These are phyloP conservation scores for Chaetodon auriga DNA, from an alignment of 2,113 vertebrate genomes.

Conservation along the genomic window DNA sequence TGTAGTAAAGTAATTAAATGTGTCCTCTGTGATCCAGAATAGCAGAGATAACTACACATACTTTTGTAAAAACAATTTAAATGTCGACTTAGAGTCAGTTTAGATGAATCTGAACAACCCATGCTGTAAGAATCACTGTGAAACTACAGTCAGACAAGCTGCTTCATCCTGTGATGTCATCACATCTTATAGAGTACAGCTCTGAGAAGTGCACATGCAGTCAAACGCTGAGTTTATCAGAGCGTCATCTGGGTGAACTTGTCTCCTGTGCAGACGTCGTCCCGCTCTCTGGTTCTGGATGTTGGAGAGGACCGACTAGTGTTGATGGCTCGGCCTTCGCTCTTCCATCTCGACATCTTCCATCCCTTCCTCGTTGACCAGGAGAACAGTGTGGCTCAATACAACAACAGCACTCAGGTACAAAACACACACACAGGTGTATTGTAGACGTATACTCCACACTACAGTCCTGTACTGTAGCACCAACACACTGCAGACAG, in stretches of 20 bases:
- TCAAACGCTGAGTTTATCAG: not conserved
- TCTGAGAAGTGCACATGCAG: not conserved
- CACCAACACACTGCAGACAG: not conserved
- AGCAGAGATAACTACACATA: too few relatives aligned
- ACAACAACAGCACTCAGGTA: constrained; percentile 87
- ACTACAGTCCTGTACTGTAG: not conserved
- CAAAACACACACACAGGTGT: not conserved
- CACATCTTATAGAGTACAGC: not conserved
- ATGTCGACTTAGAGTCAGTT: too few relatives aligned
- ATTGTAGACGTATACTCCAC: not conserved
- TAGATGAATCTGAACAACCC: too few relatives aligned
- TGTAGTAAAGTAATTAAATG: too few relatives aligned
- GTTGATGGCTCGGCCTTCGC: constrained; percentile 82
- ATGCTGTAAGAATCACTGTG: too few relatives aligned
- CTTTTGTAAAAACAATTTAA: too few relatives aligned
- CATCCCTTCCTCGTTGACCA: constrained; percentile 84
- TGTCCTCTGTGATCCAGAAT: too few relatives aligned
- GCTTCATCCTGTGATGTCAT: too few relatives aligned
- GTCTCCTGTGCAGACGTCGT: constrained; percentile 60
- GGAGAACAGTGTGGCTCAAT: constrained; percentile 87
- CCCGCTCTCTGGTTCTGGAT: constrained; percentile 85
- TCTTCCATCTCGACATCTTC: constrained; percentile 87
- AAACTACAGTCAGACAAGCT: too few relatives aligned
- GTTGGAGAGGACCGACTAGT: constrained; percentile 89
- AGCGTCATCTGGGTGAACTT: not conserved